Conservation (phyloP, 2,888 invertebrate genomes). For the Acanthosoma haemorrhoidale region DNA sequence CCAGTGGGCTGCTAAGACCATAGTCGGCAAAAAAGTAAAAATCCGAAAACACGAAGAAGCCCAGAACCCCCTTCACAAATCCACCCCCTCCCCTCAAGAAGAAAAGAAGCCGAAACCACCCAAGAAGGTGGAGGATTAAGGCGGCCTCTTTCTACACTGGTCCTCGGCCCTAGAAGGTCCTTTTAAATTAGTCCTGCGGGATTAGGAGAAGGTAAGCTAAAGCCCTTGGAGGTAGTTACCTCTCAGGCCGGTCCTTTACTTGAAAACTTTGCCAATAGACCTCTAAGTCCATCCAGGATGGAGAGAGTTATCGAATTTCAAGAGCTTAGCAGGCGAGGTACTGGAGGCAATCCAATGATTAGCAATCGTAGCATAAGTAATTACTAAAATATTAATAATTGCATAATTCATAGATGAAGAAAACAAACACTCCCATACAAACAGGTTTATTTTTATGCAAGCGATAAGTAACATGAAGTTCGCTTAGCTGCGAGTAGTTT, state of each 20-base stretch:
- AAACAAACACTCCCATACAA: too few species aligned
- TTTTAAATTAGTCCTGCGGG: constrained; percentile 21
- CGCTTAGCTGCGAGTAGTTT: too few species aligned
- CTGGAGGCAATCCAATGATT: too few species aligned
- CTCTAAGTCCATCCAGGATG: too few species aligned
- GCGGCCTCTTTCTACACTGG: neutral
- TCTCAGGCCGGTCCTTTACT: neutral
- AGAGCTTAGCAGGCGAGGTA: too few species aligned
- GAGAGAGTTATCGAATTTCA: too few species aligned
- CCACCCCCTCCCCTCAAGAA: neutral
- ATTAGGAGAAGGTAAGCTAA: constrained; percentile 5
- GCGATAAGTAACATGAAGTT: too few species aligned
- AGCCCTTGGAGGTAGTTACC: constrained; percentile 4
- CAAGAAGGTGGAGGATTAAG: constrained; percentile 21
- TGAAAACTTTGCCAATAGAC: neutral
- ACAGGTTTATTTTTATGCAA: too few species aligned
- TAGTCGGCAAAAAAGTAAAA: neutral
- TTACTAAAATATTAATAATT: too few species aligned
- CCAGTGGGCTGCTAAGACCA: too few species aligned
- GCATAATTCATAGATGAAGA: too few species aligned
- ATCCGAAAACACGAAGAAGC: neutral
- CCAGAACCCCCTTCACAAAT: neutral
- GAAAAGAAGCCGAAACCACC: constrained; percentile 25
- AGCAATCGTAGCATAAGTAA: too few species aligned
- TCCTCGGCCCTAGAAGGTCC: neutral